A percentile compares a stretch with the other conserved stretches of the same genome.
Evolutionary conservation across 2,888 invertebrate genomes (phyloP).

Genomic region (Eugnorisma glareosa): DNA sequence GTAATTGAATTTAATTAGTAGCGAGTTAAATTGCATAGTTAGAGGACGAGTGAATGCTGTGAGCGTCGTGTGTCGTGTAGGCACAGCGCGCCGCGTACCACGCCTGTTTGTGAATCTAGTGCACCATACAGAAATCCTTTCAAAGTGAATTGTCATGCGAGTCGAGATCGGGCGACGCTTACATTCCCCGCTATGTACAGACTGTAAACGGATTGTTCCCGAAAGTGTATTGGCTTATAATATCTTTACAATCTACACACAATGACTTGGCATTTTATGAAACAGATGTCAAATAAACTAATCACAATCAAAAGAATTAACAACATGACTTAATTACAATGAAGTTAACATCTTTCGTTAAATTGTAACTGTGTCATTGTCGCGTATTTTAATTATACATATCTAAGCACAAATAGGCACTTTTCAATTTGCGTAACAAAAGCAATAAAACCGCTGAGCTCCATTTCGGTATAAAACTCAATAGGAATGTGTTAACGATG

Average conservation of each 20-base stretch:
- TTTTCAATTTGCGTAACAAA: conserved; percentile 64
- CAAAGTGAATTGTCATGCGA: conserved; percentile 71
- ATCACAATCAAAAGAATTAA: conserved; percentile 8
- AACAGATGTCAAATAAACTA: conserved; percentile 4
- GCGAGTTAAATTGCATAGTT: conserved; percentile 53
- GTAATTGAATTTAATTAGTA: conserved; percentile 72
- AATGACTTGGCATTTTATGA: background rate
- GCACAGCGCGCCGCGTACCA: conserved; percentile 20
- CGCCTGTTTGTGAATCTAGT: conserved; percentile 50
- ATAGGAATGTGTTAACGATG: conserved; percentile 76
- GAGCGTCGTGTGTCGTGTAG: conserved; percentile 37
- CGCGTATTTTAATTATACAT: conserved; percentile 53
- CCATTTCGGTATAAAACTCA: conserved; percentile 72
- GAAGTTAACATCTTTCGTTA: conserved; percentile 34
- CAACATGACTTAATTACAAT: conserved; percentile 21
- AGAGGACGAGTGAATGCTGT: conserved; percentile 33
- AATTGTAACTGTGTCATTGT: conserved; percentile 18
- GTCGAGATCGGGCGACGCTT: conserved; percentile 58
- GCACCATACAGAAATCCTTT: conserved; percentile 66
- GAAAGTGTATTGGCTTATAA: conserved; percentile 25
- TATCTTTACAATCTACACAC: background rate
- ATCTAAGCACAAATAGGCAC: conserved; percentile 52
- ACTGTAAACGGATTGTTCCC: conserved; percentile 43
- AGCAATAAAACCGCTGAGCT: conserved; percentile 67
- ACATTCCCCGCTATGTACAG: conserved; percentile 40